phyloP scores from a whole-genome alignment of 2,888 invertebrate genomes.

The Drosophila fulvimacula region DNA sequence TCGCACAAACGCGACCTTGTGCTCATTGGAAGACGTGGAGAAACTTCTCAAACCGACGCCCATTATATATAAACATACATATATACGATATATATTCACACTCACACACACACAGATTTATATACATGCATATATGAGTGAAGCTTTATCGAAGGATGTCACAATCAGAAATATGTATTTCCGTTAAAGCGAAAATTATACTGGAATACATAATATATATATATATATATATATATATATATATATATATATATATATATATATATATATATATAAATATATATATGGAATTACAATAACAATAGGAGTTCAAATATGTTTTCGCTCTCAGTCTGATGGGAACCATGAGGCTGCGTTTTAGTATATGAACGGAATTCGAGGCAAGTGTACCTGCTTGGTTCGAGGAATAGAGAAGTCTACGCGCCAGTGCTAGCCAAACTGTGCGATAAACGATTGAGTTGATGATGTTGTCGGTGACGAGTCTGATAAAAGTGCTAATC shows the following conservation, averaged over 20 bases:
- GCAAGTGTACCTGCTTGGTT: conserved; percentile 35
- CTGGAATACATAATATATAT: conserved; percentile 6
- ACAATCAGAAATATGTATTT: conserved; percentile 49
- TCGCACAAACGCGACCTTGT: conserved; percentile 47
- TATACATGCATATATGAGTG: conserved; percentile 9
- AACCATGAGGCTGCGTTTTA: conserved; percentile 48
- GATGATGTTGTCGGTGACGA: conserved; percentile 16
- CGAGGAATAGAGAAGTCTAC: conserved; percentile 4
- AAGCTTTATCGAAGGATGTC: conserved; percentile 52
- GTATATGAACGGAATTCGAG: conserved; percentile 52
- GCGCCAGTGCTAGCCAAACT: conserved; percentile 34
- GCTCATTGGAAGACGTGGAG: conserved; percentile 35
- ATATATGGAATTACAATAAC: conserved; percentile 21
- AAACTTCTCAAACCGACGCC: conserved; percentile 39
- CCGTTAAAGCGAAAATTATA: conserved; percentile 33
- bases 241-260: background rate
- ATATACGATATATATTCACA: conserved; percentile 5
- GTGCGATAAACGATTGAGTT: conserved; percentile 13
- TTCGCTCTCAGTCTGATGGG: conserved; percentile 28
- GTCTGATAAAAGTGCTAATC: conserved; percentile 33
- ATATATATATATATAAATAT: too few species aligned
- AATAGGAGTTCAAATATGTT: conserved; percentile 48
- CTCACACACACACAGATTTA: background rate
- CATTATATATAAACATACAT: conserved; percentile 8
- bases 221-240: too few species aligned